These are phyloP conservation scores for Lanius collurio DNA, from an alignment of 2,113 vertebrate genomes.

Conservation along the genomic window DNA sequence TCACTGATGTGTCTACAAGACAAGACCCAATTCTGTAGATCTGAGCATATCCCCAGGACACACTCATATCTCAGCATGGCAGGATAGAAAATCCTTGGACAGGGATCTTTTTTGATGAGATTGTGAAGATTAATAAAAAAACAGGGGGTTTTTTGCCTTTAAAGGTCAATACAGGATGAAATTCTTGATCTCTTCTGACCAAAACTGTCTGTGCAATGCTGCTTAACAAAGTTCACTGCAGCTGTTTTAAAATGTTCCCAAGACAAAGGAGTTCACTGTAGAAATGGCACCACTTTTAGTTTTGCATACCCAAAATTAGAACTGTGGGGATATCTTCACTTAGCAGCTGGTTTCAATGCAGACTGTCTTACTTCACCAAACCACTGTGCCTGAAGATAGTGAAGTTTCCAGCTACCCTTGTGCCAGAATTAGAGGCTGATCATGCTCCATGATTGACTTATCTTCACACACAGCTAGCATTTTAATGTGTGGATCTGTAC, in stretches of 20 bases:
- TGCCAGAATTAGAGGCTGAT: not conserved
- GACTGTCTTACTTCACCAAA: not conserved
- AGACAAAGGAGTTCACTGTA: not conserved
- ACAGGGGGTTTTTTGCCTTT: fast-evolving
- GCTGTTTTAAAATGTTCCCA: not conserved
- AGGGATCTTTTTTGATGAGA: not conserved
- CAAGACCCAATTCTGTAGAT: not conserved
- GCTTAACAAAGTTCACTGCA: not conserved
- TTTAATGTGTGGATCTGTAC: not conserved
- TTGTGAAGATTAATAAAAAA: not conserved
- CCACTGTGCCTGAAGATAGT: not conserved
- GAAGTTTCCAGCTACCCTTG: not conserved
- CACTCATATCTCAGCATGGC: fast-evolving
- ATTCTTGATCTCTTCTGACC: not conserved
- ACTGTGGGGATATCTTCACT: not conserved
- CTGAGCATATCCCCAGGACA: not conserved
- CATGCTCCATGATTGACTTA: not conserved
- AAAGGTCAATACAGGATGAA: not conserved
- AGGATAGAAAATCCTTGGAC: not conserved
- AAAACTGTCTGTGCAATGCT: not conserved
- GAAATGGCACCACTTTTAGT: not conserved
- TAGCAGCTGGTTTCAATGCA: not conserved
- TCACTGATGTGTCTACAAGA: not conserved
- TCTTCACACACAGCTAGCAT: not conserved
- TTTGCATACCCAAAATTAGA: not conserved